Base-by-base conservation (phyloP, 2,113 vertebrate species). In the Australoheros scitulus region DNA sequence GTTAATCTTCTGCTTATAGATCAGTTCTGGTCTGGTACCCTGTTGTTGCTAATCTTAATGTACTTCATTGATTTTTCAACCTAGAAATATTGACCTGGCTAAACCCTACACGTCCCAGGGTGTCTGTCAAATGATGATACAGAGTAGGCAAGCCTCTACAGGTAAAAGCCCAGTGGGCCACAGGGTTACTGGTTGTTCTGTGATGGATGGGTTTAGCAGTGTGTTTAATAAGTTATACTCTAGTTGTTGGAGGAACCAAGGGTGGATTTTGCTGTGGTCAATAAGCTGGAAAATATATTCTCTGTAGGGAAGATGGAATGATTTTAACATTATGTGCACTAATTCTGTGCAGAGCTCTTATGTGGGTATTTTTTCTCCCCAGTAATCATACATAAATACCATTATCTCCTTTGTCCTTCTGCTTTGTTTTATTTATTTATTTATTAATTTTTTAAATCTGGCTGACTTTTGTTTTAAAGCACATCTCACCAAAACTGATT, bases 21-120 rank as follows among this genome's bases (percentile, higher is more conserved):
- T 86, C 52, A 80, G 77, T 20, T 79, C 47, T 77, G 63, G 58
- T 29, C 76, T 11, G 34, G 57, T 50, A 58, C 50, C 17, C 79
- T 32, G 43, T 74, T 36, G n/a, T 59, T 57, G 52, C 82, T 87
- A 34, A 80, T 88, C 83, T 82, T 80, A 47, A 84, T 87, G 81
- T 20, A 83, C 41, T 77, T 77, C 55, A 65, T 76, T n/a, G 70
- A 61, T 43, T 72, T 79, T 81, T 83, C 2, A 15, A 60, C 63
- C 52, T 52, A 61, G 17, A 61, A 52, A 29, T 79, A 87, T 70
- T 74, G 77, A 92, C 24, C 61, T 17, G 15, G 55, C 26, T 76
- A 26, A 88, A 58, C 52, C 86, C 72, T 32, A 22, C 70, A 15
- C 36, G 24, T 68, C 65, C 76, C 36, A 64, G 63, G 77, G 47